Base-by-base conservation (phyloP, 2,888 invertebrate genomes). In the Temnothorax ravouxi region DNA sequence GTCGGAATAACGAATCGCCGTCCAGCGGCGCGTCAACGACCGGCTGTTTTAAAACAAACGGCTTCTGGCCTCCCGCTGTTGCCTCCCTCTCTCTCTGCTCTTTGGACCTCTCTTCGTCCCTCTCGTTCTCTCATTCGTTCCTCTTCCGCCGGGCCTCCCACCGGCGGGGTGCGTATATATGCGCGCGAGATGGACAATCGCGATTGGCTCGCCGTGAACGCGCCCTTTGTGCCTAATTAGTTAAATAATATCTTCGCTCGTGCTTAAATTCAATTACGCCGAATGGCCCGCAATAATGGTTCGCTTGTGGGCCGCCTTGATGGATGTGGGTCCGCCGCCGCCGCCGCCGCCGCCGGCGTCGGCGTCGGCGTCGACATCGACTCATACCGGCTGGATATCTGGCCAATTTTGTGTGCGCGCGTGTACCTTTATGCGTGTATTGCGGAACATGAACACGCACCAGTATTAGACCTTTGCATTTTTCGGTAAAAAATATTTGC, bases 201-300 rank as follows among this genome's bases (percentile, higher is more conserved):
- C 91, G 91, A 91, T 89, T 88, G 90, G 88, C 90, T 89, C 91
- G 89, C 86, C 91, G 91, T 93, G 92, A 94, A 93, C 92, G 93
- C 93, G 90, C 92, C 93, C 94, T 93, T 93, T 94, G 94, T 94
- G 92, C 90, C 91, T 94, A 94, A 94, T 94, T 94, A 94, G 93
- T 94, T 94, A 93, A 94, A 94, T 94, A 94, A 94, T 94, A 94
- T 94, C 94, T 94, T 93, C 91, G 92, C 93, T 92, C 91, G 94
- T 93, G 92, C 93, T 94, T 94, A 92, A 93, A 94, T 94, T 94
- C 94, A 94, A 94, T 94, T 93, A 94, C 91, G 90, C 71, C 79
- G 86, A 91, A 93, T 92, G 91, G 88, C 89, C 91, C 91, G 91
- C 92, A 93, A 93, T 94, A 94, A 94, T 94, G 94, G 93, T 91